Evolutionary conservation across 2,113 vertebrate species (phyloP).

Genomic region (Chunga burmeisteri): DNA sequence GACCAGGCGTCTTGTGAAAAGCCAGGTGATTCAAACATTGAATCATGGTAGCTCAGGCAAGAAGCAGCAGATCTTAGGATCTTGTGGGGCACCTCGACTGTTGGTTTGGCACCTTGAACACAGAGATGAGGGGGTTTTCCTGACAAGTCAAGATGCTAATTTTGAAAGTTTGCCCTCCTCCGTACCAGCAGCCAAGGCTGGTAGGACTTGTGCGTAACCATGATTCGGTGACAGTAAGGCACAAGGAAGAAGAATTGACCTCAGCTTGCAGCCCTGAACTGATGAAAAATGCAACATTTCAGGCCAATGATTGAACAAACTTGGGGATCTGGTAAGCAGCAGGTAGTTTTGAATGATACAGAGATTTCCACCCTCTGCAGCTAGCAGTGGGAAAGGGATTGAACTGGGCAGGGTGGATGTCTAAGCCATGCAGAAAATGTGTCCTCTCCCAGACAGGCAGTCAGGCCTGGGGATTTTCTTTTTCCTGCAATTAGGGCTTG

Average conservation of each 20-base stretch:
- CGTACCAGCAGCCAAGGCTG: neutral
- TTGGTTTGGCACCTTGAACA: neutral
- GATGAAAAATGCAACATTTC: neutral
- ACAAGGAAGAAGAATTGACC: neutral
- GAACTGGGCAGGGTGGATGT: neutral
- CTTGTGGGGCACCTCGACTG: neutral
- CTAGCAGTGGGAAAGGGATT: neutral
- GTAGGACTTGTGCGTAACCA: neutral
- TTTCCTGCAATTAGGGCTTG: neutral
- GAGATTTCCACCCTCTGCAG: neutral
- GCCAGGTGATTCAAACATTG: neutral
- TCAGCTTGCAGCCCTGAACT: neutral
- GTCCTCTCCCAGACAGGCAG: neutral
- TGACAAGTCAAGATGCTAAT: neutral
- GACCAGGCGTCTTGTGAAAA: neutral
- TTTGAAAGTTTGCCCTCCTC: neutral
- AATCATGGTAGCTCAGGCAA: neutral
- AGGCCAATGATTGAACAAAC: neutral
- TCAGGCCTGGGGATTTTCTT: neutral
- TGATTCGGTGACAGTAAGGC: accelerated
- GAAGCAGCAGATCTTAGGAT: neutral
- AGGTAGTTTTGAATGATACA: neutral
- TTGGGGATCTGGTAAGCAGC: neutral
- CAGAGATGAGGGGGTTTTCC: neutral
- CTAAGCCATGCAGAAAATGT: neutral